Base-by-base conservation (phyloP, 1,140 invertebrate species). In the Phortica variegata region DNA sequence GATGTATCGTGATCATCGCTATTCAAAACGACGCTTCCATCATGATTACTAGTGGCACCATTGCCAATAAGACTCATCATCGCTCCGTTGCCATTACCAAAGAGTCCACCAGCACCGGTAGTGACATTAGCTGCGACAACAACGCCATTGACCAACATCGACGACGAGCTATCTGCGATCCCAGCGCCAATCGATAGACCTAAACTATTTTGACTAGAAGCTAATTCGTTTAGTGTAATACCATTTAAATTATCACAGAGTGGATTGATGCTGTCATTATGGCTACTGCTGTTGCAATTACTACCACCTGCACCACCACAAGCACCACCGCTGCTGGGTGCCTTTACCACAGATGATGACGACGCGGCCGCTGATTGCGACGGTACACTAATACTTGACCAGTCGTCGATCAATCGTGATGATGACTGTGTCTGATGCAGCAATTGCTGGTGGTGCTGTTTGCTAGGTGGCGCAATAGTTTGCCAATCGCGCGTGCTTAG, bases 1-100 rank as follows among this genome's bases (percentile, higher is more conserved):
- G 82, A 83, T 51, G 66, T 73, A 61, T 76, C 72, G 57, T 73
- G 74, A 16, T 76, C 74, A 34, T 76, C 73, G 44, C 49, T 49
- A 19, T 34, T 47, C 34, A 43, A 15, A 26, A 3, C 16, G 40
- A 9, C 19, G 20, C 7, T 58, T 23, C 58, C 58, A 23, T 39
- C 51, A n/a, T n/a, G n/a, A n/a, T n/a, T n/a, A n/a, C n/a, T n/a
- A n/a, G n/a, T n/a, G n/a, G n/a, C n/a, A 16, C 7, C 17, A 70
- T 45, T 18, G 52, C 65, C 36, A 65, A 23, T 47, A 58, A 69
- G 33, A 13, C 23, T 17, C 9, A 29, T 33, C 13, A 33, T 33
- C 29, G n/a, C 15, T 23, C 42, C 19, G 18, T 18, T 43, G 3
- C 31, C 42, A 3, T 12, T 31, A 8, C 31, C 31, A 18, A 46